These are phyloP conservation scores for Coptodon rendalli DNA, from an alignment of 2,113 vertebrate species.

Conservation along the genomic window DNA sequence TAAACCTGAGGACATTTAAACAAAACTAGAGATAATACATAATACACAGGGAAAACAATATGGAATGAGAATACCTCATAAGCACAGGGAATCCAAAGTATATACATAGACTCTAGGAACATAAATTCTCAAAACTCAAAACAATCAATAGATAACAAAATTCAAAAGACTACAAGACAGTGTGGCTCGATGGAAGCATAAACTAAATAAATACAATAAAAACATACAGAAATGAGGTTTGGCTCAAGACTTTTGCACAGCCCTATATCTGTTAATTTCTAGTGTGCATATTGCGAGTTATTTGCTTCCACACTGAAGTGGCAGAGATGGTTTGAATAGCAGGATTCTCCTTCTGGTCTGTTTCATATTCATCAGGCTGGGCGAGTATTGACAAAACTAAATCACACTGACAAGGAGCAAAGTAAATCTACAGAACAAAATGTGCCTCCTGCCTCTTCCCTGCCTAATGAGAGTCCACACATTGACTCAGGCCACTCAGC, in stretches of 20 bases:
- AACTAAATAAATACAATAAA: background rate
- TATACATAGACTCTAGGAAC: background rate
- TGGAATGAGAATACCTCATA: background rate
- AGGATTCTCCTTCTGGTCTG: background rate
- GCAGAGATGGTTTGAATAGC: background rate
- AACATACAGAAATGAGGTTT: background rate
- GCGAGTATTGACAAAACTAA: background rate
- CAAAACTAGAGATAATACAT: background rate
- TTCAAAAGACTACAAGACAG: accelerated
- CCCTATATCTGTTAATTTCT: background rate
- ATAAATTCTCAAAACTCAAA: background rate
- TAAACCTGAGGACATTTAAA: background rate
- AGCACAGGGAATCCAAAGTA: background rate
- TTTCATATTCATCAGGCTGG: background rate
- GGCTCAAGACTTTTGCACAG: background rate
- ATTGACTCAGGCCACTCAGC: background rate
- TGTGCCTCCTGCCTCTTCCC: background rate
- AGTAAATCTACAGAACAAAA: background rate
- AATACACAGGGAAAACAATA: background rate
- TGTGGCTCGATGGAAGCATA: background rate
- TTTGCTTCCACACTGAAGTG: background rate
- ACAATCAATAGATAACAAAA: accelerated
- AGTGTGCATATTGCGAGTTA: background rate
- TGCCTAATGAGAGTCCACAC: background rate
- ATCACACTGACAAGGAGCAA: background rate